phyloP scores from a whole-genome alignment of 35 echinoderm and acorn worm genomes.

The Acanthaster planci region DNA sequence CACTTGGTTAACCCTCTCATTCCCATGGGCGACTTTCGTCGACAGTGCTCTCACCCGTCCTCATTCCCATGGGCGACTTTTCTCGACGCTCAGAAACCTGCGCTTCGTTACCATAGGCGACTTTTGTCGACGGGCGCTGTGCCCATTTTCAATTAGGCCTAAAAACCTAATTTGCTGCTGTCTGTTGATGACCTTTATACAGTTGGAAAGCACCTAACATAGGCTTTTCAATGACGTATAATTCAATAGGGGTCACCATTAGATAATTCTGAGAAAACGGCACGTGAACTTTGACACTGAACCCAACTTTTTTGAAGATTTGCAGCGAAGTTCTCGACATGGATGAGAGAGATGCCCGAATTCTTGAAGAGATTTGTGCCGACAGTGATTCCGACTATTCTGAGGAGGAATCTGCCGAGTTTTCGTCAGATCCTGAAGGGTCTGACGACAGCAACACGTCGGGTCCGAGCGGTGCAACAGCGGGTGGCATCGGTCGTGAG shows the following conservation, averaged over 20 bases:
- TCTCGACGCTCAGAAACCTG: background rate
- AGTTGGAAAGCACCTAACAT: background rate
- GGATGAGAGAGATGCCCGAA: background rate
- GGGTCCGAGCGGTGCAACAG: background rate
- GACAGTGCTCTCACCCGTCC: too few species aligned
- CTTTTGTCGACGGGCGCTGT: background rate
- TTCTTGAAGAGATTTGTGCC: background rate
- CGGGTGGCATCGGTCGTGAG: background rate
- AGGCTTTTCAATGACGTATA: background rate
- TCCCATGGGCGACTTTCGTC: too few species aligned
- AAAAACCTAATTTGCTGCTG: background rate
- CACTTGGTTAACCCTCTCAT: conserved; percentile 7
- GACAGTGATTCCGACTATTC: too few species aligned
- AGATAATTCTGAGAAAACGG: background rate
- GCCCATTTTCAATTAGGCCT: background rate
- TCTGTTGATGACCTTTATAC: background rate
- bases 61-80: background rate
- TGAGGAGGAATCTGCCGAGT: background rate
- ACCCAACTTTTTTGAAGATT: background rate
- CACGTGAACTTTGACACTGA: background rate
- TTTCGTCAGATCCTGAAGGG: background rate
- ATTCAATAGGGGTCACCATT: background rate
- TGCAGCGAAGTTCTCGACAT: background rate
- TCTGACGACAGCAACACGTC: background rate
- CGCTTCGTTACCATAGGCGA: background rate